These are phyloP conservation scores for Neosilurus mollespiculum DNA, from an alignment of 2,797 vertebrate species.

Conservation along the genomic window DNA sequence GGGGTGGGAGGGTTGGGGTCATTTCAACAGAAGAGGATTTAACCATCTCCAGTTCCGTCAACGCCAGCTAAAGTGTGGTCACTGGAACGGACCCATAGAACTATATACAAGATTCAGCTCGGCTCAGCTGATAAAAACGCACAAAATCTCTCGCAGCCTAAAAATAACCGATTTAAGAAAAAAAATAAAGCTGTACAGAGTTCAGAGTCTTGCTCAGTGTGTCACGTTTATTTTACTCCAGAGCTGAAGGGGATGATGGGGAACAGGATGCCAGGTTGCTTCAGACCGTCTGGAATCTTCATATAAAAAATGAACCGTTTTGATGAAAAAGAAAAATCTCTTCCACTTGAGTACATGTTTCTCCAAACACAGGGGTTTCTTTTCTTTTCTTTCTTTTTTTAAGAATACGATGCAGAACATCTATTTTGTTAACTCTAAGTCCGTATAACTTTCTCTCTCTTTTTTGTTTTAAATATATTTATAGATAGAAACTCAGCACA, in stretches of 20 bases:
- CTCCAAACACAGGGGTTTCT: conserved; percentile 32
- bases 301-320: not conserved
- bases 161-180: conserved; percentile 78
- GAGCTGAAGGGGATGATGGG: conserved; percentile 46
- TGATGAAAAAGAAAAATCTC: not conserved
- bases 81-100: conserved; percentile 88
- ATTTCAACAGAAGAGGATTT: conserved; percentile 63
- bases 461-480: conserved; percentile 54
- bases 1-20: not conserved
- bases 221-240: conserved; percentile 34
- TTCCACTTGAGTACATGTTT: conserved; percentile 36
- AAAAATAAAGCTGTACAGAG: conserved; percentile 73
- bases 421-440: conserved; percentile 64
- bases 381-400: conserved; percentile 34
- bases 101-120: conserved; percentile 87
- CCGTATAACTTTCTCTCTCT: conserved; percentile 67
- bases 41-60: conserved; percentile 79
- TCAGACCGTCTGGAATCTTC: conserved; percentile 56
- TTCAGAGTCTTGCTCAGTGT: conserved; percentile 29
- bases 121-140: conserved; percentile 69
- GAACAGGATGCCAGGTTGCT: conserved; percentile 26
- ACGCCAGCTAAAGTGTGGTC: conserved; percentile 84
- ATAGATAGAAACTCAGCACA: conserved; percentile 59
- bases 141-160: conserved; percentile 75
- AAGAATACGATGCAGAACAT: conserved; percentile 59